Evolutionary conservation across 2,113 vertebrate species (phyloP), one percentile per base, ranked within the genome.

Genomic region (Chaenocephalus aceratus): DNA sequence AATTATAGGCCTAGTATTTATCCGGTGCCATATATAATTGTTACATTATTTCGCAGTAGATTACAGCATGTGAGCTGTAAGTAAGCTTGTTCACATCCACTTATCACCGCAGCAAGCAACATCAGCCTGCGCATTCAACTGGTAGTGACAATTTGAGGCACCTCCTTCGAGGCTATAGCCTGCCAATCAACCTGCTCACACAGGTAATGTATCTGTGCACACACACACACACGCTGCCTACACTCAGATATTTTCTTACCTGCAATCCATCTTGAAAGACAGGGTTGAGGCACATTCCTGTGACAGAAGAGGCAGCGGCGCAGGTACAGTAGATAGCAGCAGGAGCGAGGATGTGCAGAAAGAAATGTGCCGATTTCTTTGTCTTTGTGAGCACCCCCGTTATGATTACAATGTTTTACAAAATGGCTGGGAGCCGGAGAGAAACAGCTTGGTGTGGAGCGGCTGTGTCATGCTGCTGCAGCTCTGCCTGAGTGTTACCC

Each of bases 191-290:
- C 7, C 21, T 26, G 76, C 45, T 80, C 70, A n/a, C 71, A 76
- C 69, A 75, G 62, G 72, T 80, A 72, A 71, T 21, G 58, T 21
- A 51, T 60, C 11, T 57, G 15, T 46, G 9, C 36, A 16, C 10
- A 0, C 8, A 21, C 12, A 18, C 48, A 52, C 45, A 26, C 58
- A n/a, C n/a, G 9, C 34, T 46, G 18, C 41, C 63, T 58, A 62
- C 60, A 53, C 16, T 51, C 30, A 26, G 5, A 16, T 21, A 73
- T 51, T 4, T 60, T 23, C 36, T 48, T 15, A 16, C 64, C 79
- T 88, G 83, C 63, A 90, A 81, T 86, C 86, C 51, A 54, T 65
- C 14, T n/a, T 89, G 79, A 89, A 79, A 77, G 85, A 74, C 77
- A 75, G 73, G 66, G 79, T 44, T 54, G 74, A 88, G 80, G 62